These are phyloP conservation scores for Corythoichthys intestinalis DNA, from an alignment of 2,113 vertebrate genomes.

Conservation along the genomic window DNA sequence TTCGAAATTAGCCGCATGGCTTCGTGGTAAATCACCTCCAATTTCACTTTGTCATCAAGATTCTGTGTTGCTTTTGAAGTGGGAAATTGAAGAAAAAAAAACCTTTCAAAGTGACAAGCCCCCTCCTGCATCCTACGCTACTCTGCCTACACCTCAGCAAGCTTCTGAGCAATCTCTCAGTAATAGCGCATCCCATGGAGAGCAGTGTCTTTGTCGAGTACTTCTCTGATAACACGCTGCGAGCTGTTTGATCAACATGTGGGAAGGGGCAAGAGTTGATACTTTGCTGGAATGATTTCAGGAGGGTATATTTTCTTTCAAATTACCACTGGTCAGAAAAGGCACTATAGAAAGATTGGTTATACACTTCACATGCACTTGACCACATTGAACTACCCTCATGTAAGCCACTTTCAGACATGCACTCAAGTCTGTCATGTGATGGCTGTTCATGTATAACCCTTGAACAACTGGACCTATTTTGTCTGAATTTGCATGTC, in stretches of 20 bases:
- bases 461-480: too few relatives aligned
- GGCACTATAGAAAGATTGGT: constrained; percentile 56
- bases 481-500: too few relatives aligned
- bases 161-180: constrained; percentile 20
- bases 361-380: constrained; percentile 34
- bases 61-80: background rate
- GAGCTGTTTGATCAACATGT: constrained; percentile 52
- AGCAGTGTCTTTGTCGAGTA: constrained; percentile 27
- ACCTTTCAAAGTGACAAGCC: constrained; percentile 12
- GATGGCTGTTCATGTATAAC: too few relatives aligned
- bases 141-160: constrained; percentile 22
- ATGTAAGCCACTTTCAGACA: constrained; percentile 6
- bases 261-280: constrained; percentile 11
- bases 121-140: background rate
- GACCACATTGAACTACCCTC: constrained; percentile 51
- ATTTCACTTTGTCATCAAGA: background rate
- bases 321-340: constrained; percentile 51
- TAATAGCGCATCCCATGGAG: constrained; percentile 28
- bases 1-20: background rate
- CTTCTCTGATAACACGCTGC: constrained; percentile 47
- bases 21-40: constrained; percentile 1
- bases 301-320: constrained; percentile 20
- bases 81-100: background rate
- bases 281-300: constrained; percentile 10
- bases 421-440: too few relatives aligned